These are phyloP conservation scores for Prionailurus bengalensis DNA, from an alignment of 2,113 vertebrate genomes.

Conservation along the genomic window DNA sequence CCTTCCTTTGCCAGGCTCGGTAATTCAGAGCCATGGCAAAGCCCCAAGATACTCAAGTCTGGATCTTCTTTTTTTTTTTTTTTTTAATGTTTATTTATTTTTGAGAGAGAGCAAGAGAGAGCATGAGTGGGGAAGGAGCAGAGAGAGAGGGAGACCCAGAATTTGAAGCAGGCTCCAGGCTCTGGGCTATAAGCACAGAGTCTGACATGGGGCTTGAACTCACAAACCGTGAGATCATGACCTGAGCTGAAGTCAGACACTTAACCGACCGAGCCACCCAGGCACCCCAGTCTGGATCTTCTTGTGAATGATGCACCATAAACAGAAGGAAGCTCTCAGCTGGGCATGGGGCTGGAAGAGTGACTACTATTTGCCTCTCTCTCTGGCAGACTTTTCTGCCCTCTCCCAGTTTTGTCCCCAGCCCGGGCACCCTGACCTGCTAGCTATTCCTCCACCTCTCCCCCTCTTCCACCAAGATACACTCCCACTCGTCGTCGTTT, in stretches of 20 bases:
- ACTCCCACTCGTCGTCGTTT: not conserved
- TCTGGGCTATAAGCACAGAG: not conserved
- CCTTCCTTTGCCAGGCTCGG: not conserved
- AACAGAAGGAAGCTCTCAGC: not conserved
- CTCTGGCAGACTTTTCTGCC: not conserved
- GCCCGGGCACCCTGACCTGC: not conserved
- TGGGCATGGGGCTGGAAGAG: not conserved
- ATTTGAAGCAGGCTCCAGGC: not conserved
- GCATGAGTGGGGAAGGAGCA: not conserved
- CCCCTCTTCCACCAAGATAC: not conserved
- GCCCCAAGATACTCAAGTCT: not conserved
- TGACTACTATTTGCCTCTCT: not conserved
- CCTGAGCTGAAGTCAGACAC: not conserved
- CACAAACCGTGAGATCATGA: not conserved
- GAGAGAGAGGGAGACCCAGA: not conserved
- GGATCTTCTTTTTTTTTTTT: not conserved
- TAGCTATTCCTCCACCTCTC: not conserved
- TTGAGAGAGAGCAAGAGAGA: not conserved
- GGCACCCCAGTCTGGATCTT: not conserved
- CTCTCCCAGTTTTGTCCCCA: not conserved
- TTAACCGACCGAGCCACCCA: not conserved
- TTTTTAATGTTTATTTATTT: not conserved
- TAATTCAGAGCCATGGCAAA: not conserved
- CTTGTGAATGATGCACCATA: fast-evolving
- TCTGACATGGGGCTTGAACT: not conserved